phyloP scores from a whole-genome alignment of 2,888 invertebrate genomes.

The Sphaerophoria taeniata region DNA sequence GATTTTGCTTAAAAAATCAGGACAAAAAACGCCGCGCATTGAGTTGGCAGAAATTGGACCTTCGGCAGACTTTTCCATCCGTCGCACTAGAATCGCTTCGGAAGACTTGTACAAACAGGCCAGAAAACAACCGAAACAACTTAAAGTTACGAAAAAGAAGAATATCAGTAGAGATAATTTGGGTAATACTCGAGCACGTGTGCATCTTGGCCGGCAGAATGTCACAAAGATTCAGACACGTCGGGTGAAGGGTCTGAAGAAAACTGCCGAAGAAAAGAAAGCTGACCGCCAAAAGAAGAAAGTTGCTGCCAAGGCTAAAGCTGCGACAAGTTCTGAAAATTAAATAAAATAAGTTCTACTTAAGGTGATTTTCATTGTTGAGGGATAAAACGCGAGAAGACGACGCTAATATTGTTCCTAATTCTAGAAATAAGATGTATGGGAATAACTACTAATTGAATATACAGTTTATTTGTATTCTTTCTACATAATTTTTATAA shows the following conservation, averaged over 20 bases:
- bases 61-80: slow-evolving; percentile 92
- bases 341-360: slow-evolving; percentile 49
- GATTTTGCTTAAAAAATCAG: slow-evolving; percentile 95
- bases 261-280: slow-evolving; percentile 88
- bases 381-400: slow-evolving; percentile 17
- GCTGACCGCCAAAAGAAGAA: slow-evolving; percentile 85
- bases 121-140: slow-evolving; percentile 90
- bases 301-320: slow-evolving; percentile 78
- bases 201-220: slow-evolving; percentile 96
- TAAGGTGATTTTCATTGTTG: slow-evolving; percentile 31
- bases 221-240: slow-evolving; percentile 91
- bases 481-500: too few species aligned
- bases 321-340: slow-evolving; percentile 75
- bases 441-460: too few species aligned
- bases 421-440: neutral
- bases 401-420: slow-evolving; percentile 3
- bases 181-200: slow-evolving; percentile 94
- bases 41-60: slow-evolving; percentile 92
- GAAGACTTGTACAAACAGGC: slow-evolving; percentile 94
- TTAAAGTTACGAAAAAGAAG: slow-evolving; percentile 93
- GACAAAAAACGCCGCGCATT: slow-evolving; percentile 92
- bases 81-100: slow-evolving; percentile 94
- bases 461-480: too few species aligned
- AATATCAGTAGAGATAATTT: slow-evolving; percentile 94
- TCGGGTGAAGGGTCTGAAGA: slow-evolving; percentile 94